A percentile compares a stretch with the other conserved stretches of the same genome.
These are phyloP conservation scores for Leptarthrus brevirostris DNA, from an alignment of 2,888 invertebrate genomes.

Conservation along the genomic window DNA sequence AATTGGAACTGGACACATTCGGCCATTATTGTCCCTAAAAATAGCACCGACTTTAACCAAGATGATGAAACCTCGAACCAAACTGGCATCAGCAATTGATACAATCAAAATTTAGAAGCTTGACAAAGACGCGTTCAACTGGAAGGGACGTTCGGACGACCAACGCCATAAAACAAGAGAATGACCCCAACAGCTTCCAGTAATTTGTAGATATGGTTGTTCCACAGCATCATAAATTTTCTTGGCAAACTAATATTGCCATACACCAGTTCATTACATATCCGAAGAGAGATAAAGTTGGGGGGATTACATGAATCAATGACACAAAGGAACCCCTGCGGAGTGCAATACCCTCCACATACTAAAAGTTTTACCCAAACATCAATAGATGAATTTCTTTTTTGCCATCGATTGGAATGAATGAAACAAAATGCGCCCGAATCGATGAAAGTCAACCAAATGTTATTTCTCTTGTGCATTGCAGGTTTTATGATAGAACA, in stretches of 20 bases:
- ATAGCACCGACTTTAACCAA: too few species aligned
- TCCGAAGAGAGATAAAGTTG: background rate
- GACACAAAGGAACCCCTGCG: background rate
- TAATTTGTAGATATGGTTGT: conserved; percentile 36
- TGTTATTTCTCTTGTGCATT: too few species aligned
- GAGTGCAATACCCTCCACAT: conserved; percentile 5
- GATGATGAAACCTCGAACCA: too few species aligned
- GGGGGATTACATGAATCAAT: background rate
- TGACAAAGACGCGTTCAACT: conserved; percentile 6
- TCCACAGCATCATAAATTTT: conserved; percentile 5
- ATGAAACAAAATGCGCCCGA: too few species aligned
- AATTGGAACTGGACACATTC: too few species aligned
- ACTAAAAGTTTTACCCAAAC: background rate
- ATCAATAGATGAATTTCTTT: background rate
- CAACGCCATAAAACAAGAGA: conserved; percentile 27
- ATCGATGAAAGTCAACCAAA: too few species aligned
- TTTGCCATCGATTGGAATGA: too few species aligned
- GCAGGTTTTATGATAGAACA: too few species aligned
- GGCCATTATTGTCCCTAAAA: too few species aligned
- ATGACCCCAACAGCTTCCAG: conserved; percentile 32
- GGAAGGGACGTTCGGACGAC: conserved; percentile 5
- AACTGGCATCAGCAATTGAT: conserved; percentile 24
- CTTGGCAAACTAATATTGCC: conserved; percentile 13
- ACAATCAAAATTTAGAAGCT: conserved; percentile 23
- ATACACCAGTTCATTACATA: conserved; percentile 30